A percentile compares a stretch with the other conserved stretches of the same genome.
phyloP scores from a whole-genome alignment of 1,140 invertebrate genomes.

The Heterodera carotae region DNA sequence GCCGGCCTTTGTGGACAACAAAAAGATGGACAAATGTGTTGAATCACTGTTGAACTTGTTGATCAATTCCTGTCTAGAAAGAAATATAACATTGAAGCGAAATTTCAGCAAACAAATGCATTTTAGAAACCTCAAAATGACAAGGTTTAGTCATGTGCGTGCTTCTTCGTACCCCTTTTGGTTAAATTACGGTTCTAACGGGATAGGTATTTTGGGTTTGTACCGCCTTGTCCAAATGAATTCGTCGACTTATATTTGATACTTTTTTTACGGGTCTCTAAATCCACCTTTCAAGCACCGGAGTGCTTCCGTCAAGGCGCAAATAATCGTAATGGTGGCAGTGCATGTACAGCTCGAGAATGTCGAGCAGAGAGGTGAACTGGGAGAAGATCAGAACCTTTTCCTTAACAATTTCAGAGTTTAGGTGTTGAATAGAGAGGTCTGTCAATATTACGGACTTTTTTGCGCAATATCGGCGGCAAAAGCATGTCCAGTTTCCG shows the following conservation, averaged over 20 bases:
- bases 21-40: slow-evolving; percentile 69
- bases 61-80: slow-evolving; percentile 69
- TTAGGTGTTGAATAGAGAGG: background rate
- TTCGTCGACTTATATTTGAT: too few species aligned
- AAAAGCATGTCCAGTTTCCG: slow-evolving; percentile 68
- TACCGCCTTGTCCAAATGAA: too few species aligned
- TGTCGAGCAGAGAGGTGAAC: slow-evolving; percentile 88
- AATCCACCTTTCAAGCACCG: slow-evolving; percentile 74
- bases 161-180: too few species aligned
- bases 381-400: slow-evolving; percentile 83
- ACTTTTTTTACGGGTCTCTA: too few species aligned
- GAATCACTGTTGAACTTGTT: slow-evolving; percentile 69
- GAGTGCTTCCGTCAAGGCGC: slow-evolving; percentile 81
- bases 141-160: too few species aligned
- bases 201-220: too few species aligned
- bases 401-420: slow-evolving; percentile 28
- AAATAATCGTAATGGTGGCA: slow-evolving; percentile 76
- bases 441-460: slow-evolving; percentile 62
- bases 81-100: background rate
- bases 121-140: too few species aligned
- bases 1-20: slow-evolving; percentile 72
- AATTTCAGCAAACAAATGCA: too few species aligned
- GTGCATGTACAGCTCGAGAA: slow-evolving; percentile 81
- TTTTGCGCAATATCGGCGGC: slow-evolving; percentile 65
- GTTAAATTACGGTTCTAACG: too few species aligned